Evolutionary conservation across 2,888 invertebrate genomes (phyloP).

Genomic region (Drosophila colorata): DNA sequence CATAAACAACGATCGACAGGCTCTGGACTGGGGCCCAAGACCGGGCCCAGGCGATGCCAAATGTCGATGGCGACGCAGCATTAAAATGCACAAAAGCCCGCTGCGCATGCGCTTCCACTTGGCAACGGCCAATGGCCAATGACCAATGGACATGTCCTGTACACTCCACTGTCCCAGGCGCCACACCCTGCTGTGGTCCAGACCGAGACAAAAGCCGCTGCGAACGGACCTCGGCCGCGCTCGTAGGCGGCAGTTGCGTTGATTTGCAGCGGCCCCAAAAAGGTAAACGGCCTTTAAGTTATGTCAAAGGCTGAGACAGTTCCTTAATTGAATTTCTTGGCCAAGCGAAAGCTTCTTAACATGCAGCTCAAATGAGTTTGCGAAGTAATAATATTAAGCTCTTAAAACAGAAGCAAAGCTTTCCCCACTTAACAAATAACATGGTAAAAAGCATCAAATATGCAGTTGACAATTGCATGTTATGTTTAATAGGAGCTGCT

Average conservation of each 20-base stretch:
- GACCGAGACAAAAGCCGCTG: slow-evolving; percentile 29
- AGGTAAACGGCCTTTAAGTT: slow-evolving; percentile 65
- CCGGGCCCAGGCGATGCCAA: slow-evolving; percentile 2
- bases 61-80: slow-evolving; percentile 38
- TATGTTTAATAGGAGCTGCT: not conserved
- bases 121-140: slow-evolving; percentile 42
- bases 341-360: slow-evolving; percentile 18
- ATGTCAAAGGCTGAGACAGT: slow-evolving; percentile 71
- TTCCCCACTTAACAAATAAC: not conserved
- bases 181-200: slow-evolving; percentile 74
- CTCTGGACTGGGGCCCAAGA: slow-evolving; percentile 6
- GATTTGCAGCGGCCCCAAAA: slow-evolving; percentile 55
- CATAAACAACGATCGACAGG: slow-evolving; percentile 71
- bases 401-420: slow-evolving; percentile 20
- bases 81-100: slow-evolving; percentile 74
- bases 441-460: not conserved
- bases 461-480: not conserved
- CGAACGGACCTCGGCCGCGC: slow-evolving; percentile 4
- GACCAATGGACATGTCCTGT: slow-evolving; percentile 44
- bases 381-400: slow-evolving; percentile 5
- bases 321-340: slow-evolving; percentile 67
- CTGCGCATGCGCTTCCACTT: slow-evolving; percentile 63
- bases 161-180: slow-evolving; percentile 52
- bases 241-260: slow-evolving; percentile 59
- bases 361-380: not conserved